Conservation (phyloP, 1,140 invertebrate genomes). For the Caligus rogercresseyi region DNA sequence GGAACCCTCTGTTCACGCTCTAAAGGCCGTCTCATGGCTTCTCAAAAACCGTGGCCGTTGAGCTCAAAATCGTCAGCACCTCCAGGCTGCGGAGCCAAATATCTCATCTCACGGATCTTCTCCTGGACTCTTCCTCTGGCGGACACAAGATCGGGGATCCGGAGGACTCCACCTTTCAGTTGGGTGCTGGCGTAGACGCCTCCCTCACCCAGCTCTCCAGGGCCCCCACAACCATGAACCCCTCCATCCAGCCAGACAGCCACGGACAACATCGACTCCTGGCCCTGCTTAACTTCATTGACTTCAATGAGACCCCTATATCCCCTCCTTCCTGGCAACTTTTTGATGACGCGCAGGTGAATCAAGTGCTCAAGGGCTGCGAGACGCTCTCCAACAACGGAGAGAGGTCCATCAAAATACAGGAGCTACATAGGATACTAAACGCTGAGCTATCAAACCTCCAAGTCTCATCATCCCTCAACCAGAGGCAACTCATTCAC, state of each 20-base stretch:
- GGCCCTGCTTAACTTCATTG: not conserved
- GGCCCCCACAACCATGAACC: not conserved
- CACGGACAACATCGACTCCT: conserved; percentile 4
- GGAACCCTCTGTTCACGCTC: not conserved
- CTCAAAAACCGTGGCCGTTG: conserved; percentile 11
- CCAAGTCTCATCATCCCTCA: conserved; percentile 8
- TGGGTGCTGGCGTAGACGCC: not conserved
- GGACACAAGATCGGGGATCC: not conserved
- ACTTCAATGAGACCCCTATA: conserved; percentile 10
- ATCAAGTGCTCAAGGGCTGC: conserved; percentile 5
- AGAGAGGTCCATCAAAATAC: conserved; percentile 9
- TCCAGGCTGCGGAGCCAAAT: conserved; percentile 1
- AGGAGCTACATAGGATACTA: conserved; percentile 7
- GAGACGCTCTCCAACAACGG: not conserved
- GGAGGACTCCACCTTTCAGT: not conserved
- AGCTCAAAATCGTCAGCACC: conserved; percentile 3
- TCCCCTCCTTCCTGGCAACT: conserved; percentile 9
- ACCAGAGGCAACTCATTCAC: conserved; percentile 11
- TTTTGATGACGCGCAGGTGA: conserved; percentile 17
- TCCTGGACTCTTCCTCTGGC: conserved; percentile 5
- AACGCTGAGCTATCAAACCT: conserved; percentile 9
- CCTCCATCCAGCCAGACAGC: not conserved
- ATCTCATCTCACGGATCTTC: not conserved
- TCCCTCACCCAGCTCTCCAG: conserved; percentile 4
- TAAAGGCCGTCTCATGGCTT: not conserved